phyloP scores from a whole-genome alignment of 1,140 invertebrate genomes.

The Drosophila kanapiae region DNA sequence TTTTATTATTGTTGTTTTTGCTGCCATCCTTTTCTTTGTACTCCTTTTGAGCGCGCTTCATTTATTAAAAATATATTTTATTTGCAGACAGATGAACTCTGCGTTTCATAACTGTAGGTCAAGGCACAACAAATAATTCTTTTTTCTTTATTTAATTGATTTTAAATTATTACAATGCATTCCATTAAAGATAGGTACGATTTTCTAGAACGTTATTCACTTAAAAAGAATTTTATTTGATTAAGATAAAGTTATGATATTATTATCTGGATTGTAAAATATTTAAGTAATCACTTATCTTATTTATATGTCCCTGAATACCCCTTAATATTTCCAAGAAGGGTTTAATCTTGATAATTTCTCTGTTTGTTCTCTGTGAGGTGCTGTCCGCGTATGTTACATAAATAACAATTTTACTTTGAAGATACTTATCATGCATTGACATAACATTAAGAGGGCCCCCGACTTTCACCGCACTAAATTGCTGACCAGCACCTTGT shows the following conservation, averaged over 20 bases:
- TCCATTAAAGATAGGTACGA: not conserved
- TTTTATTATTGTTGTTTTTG: constrained; percentile 26
- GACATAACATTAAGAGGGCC: not conserved
- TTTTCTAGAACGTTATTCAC: not conserved
- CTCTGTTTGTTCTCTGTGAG: not conserved
- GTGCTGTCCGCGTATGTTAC: too few species aligned
- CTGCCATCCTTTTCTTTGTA: constrained; percentile 16
- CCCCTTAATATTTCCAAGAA: not conserved
- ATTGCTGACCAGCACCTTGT: constrained; percentile 3
- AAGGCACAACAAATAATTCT: not conserved
- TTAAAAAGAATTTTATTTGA: not conserved
- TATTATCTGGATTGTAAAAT: not conserved
- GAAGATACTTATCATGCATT: not conserved
- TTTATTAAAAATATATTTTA: constrained; percentile 66
- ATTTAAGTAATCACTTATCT: not conserved
- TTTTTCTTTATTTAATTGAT: not conserved
- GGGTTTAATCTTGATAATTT: not conserved
- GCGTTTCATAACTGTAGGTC: constrained; percentile 20
- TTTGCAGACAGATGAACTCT: constrained; percentile 23
- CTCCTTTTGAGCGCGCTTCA: constrained; percentile 40
- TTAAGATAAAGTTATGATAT: not conserved
- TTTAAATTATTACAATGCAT: not conserved
- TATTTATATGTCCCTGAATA: not conserved
- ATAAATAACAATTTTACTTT: constrained; percentile 1
- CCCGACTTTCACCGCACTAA: not conserved